A percentile compares a stretch with the other conserved stretches of the same genome.
phyloP scores from a whole-genome alignment of 1,140 invertebrate species.

The Drosophila burlai region DNA sequence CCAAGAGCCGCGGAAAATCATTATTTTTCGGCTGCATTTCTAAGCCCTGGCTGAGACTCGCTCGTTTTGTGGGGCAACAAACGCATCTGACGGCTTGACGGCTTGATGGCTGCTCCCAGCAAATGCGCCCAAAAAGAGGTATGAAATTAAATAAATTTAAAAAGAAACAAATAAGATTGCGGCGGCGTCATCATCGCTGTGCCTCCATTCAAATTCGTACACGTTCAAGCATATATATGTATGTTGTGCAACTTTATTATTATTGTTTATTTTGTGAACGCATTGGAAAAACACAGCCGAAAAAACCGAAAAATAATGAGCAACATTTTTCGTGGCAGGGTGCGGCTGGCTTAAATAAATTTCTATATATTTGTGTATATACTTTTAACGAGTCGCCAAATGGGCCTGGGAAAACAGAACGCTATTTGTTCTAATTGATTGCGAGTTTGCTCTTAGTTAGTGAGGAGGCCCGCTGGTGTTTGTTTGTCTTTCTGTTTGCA shows the following conservation, averaged over 20 bases:
- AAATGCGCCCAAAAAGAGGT: conserved; percentile 48
- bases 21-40: conserved; percentile 57
- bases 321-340: conserved; percentile 39
- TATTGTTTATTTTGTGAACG: conserved; percentile 43
- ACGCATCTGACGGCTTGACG: conserved; percentile 50
- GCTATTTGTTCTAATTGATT: conserved; percentile 52
- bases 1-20: conserved; percentile 43
- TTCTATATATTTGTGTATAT: background rate
- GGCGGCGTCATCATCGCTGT: conserved; percentile 18
- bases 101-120: conserved; percentile 43
- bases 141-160: conserved; percentile 48
- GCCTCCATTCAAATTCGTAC: conserved; percentile 46
- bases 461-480: conserved; percentile 1
- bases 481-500: conserved; percentile 29
- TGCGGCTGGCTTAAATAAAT: conserved; percentile 19
- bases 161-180: conserved; percentile 29
- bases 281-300: conserved; percentile 39
- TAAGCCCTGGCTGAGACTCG: conserved; percentile 28
- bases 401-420: conserved; percentile 35
- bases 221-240: conserved; percentile 21
- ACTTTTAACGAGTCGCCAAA: conserved; percentile 46
- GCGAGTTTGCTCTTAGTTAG: conserved; percentile 37
- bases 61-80: conserved; percentile 37
- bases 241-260: conserved; percentile 54
- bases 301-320: conserved; percentile 48